Percentiles rank a stretch among this genome's conserved stretches.
These are phyloP conservation scores for Lordiphosa mommai DNA, from an alignment of 1,140 invertebrate genomes.

Conservation along the genomic window DNA sequence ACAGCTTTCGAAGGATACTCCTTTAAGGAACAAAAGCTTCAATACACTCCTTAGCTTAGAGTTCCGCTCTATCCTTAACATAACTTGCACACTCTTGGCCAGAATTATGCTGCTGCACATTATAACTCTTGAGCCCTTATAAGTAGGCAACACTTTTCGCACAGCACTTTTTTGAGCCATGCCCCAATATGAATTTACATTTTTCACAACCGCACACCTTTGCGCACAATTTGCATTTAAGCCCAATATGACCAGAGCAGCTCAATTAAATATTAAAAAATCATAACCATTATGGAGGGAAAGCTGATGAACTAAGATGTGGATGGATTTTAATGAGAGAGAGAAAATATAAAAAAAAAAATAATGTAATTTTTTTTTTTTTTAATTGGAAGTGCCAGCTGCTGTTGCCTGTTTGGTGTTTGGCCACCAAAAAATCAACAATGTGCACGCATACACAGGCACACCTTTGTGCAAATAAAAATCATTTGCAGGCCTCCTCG, in stretches of 20 bases:
- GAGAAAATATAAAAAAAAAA: conserved; percentile 5
- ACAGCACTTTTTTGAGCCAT: no score
- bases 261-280: conserved; percentile 78
- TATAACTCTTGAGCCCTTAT: no score
- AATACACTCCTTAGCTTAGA: no score
- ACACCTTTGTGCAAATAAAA: conserved; percentile 55
- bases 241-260: conserved; percentile 40
- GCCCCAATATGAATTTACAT: no score
- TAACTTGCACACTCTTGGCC: no score
- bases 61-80: no score
- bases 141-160: no score
- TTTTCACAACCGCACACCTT: conserved; percentile 56
- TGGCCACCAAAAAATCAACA: conserved; percentile 73
- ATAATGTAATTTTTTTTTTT: conserved; percentile 22
- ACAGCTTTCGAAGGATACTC: no score
- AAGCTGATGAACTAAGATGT: conserved; percentile 47
- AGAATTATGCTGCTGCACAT: no score
- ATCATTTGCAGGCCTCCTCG: conserved; percentile 23
- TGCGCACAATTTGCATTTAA: conserved; percentile 67
- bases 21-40: no score
- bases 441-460: conserved; percentile 26
- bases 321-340: conserved; percentile 14
- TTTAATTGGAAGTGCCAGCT: conserved; percentile 33
- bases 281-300: conserved; percentile 40
- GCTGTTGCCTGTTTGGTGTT: conserved; percentile 41